Evolutionary conservation across 2,113 vertebrate genomes (phyloP), one percentile per base, ranked within the genome.

Genomic region (Tupaia tana): DNA sequence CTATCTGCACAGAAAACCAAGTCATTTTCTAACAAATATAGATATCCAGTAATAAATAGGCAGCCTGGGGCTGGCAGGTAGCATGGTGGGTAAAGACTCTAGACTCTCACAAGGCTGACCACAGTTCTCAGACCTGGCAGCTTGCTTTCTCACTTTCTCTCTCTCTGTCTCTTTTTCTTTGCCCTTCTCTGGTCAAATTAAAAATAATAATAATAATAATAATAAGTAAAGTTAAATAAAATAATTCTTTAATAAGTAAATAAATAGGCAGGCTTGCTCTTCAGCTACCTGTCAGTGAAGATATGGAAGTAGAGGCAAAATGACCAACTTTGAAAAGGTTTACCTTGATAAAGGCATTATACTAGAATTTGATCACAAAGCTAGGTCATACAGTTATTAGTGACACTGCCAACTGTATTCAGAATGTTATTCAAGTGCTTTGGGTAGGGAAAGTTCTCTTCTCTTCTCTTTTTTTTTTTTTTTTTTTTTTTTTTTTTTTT

Each of bases 1-100:
- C 43, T 43, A 43, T 43, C 43, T 43, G 43, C 43, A 43, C 43
- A 43, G 43, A 43, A 43, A 43, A n/a, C 27, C 58, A 15, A 79
- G 4, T 82, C 11, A 27, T 95, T 91, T 93, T 86, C 58, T 69
- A 89, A 94, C 64, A 94, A 64, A n/a, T 58, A n/a, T 24, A 43
- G 71, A 43, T 20, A 13, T 61, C n/a, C 43, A 64, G 19, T 93
- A 79, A 86, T 86, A 73, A 84, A 67, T 52, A 80, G 29, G 34
- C 58, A 85, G 18, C 52, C 69, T 43, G 43, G 43, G 43, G 43
- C 43, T 43, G 43, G 43, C 43, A 43, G 43, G 43, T 43, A 43
- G 43, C 43, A 43, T 43, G 43, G 43, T 43, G 43, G 43, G 43
- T 43, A 43, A 43, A 43, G 43, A 43, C 43, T 43, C 43, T 43